Percentiles rank a stretch among this genome's conserved stretches.
These are phyloP conservation scores for Mylabris sibirica DNA, from an alignment of 2,888 invertebrate genomes.

Conservation along the genomic window DNA sequence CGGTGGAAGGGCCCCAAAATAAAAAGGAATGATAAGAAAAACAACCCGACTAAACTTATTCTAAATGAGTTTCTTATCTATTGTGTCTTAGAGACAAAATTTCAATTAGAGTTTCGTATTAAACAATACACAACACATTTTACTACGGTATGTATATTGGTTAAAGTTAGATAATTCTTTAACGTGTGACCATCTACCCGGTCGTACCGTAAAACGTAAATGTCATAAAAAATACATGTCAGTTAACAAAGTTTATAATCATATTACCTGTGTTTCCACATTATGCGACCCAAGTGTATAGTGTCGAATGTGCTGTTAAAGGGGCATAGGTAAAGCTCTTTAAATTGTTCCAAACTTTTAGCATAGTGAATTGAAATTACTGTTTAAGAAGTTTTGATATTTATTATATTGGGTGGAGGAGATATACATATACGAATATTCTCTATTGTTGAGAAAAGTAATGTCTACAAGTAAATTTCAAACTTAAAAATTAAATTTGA, in stretches of 20 bases:
- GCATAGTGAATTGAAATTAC: constrained; percentile 37
- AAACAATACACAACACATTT: not conserved
- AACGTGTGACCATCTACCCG: constrained; percentile 25
- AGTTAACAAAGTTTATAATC: constrained; percentile 44
- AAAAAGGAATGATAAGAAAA: not conserved
- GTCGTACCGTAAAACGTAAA: constrained; percentile 36
- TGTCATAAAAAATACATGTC: constrained; percentile 43
- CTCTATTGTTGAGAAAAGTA: too few species aligned
- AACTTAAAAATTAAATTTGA: too few species aligned
- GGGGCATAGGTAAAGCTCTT: constrained; percentile 38
- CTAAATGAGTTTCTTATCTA: not conserved
- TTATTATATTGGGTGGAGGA: constrained; percentile 21
- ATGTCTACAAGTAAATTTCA: too few species aligned
- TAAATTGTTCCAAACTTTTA: constrained; percentile 37
- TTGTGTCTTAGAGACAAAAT: not conserved
- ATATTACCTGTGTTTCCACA: constrained; percentile 42
- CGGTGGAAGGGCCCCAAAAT: not conserved
- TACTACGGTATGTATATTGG: constrained; percentile 19
- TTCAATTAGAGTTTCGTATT: not conserved
- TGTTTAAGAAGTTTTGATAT: constrained; percentile 35
- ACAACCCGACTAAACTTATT: not conserved
- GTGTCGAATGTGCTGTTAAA: constrained; percentile 40
- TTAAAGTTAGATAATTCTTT: constrained; percentile 26
- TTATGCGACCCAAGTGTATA: constrained; percentile 43
- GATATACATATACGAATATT: not conserved